A percentile compares a stretch with the other conserved stretches of the same genome.
Conservation (phyloP, 2,797 vertebrate species). For the Dicrostonyx torquatus region DNA sequence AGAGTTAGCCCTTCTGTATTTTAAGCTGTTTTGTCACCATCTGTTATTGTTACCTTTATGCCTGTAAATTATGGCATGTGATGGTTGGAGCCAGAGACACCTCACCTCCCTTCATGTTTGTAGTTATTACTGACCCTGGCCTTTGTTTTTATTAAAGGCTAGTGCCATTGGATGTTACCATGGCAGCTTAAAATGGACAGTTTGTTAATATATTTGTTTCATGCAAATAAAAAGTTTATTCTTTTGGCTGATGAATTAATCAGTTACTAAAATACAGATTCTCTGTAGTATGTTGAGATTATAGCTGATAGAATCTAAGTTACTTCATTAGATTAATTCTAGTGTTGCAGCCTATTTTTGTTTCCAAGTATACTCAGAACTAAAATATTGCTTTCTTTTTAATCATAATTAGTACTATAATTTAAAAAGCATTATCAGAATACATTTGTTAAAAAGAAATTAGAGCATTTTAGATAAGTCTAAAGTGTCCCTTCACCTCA, state of each 20-base stretch:
- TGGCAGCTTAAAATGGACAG: not conserved
- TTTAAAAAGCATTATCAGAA: constrained; percentile 39
- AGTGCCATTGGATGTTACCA: not conserved
- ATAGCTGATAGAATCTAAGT: not conserved
- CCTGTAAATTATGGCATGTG: not conserved
- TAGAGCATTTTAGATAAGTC: constrained; percentile 32
- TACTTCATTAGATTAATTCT: constrained; percentile 42
- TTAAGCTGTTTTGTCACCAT: not conserved
- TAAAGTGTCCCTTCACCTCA: not conserved
- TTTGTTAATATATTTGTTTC: constrained; percentile 46
- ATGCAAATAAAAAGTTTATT: constrained; percentile 13
- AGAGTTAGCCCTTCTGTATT: not conserved
- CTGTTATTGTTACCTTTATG: constrained; percentile 27
- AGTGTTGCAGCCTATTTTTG: not conserved
- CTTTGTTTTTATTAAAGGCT: constrained; percentile 23
- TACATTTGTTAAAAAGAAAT: constrained; percentile 30
- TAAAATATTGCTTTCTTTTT: constrained; percentile 42
- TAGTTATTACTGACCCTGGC: not conserved
- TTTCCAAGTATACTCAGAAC: constrained; percentile 8
- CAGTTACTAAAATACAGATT: not conserved
- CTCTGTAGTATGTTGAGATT: not conserved
- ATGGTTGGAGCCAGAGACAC: not conserved
- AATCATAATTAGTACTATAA: not conserved
- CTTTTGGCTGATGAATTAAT: constrained; percentile 48
- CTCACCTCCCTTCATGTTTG: not conserved